Evolutionary conservation across 2,113 vertebrate genomes (phyloP).

Genomic region (Stigmatopora argus): DNA sequence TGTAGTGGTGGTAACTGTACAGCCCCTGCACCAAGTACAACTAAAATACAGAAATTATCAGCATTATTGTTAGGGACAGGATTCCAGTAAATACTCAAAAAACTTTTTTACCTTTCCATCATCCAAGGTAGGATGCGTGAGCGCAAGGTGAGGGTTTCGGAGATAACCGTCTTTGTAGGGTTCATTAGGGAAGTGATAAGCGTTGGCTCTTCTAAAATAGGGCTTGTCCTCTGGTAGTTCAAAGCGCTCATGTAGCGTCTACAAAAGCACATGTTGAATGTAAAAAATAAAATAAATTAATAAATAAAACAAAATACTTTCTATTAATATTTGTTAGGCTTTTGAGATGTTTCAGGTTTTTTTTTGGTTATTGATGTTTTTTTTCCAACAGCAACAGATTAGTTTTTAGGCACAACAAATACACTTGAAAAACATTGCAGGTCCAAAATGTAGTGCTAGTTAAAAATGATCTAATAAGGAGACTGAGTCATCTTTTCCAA

Average conservation of each 20-base stretch:
- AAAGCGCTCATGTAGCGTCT: conserved; percentile 84
- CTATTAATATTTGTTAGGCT: background rate
- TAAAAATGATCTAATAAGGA: too few species aligned
- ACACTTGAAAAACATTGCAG: background rate
- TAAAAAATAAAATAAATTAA: background rate
- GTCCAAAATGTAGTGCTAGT: background rate
- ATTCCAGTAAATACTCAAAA: background rate
- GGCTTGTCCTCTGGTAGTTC: conserved; percentile 79
- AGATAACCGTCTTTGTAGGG: conserved; percentile 86
- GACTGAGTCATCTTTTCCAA: too few species aligned
- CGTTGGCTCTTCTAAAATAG: conserved; percentile 83
- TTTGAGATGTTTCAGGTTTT: background rate
- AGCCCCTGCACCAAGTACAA: conserved; percentile 77
- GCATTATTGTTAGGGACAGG: background rate
- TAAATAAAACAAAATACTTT: too few species aligned
- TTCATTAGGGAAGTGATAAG: conserved; percentile 86
- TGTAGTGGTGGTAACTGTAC: conserved; percentile 93
- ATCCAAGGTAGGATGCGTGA: conserved; percentile 76
- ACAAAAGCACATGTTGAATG: conserved; percentile 15
- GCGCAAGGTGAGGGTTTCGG: conserved; percentile 80
- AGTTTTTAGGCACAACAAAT: background rate
- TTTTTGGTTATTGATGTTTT: background rate
- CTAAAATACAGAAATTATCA: conserved; percentile 51
- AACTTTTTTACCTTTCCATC: conserved; percentile 73
- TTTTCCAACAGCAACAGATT: background rate